Evolutionary conservation across 2,113 vertebrate species (phyloP).

Genomic region (Campylomormyrus numenius): DNA sequence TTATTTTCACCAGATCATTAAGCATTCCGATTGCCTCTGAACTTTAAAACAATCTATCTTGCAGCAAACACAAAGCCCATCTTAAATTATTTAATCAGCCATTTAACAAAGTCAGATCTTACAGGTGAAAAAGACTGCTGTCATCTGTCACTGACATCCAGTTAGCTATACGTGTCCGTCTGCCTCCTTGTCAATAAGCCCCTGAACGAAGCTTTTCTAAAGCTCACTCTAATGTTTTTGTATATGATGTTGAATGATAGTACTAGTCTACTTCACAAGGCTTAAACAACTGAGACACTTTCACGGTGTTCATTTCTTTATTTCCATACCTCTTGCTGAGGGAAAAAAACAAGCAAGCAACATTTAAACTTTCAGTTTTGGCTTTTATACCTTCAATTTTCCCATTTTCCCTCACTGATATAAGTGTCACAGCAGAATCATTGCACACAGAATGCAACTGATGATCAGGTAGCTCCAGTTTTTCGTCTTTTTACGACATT

Average conservation of each 20-base stretch:
- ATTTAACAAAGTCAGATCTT: neutral
- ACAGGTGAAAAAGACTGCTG: neutral
- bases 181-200: neutral
- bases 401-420: neutral
- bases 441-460: neutral
- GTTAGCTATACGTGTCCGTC: neutral
- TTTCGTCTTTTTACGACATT: neutral
- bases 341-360: neutral
- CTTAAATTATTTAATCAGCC: neutral
- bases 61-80: neutral
- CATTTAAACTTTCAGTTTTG: neutral
- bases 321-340: neutral
- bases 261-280: neutral
- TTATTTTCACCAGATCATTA: neutral
- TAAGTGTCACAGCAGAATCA: neutral
- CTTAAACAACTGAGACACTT: neutral
- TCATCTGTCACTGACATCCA: neutral
- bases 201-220: neutral
- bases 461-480: neutral
- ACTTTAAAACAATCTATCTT: neutral
- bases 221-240: neutral
- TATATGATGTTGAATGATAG: neutral
- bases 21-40: neutral
- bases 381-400: neutral
- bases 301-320: neutral